These are phyloP conservation scores for Hydropsyche betteni DNA, from an alignment of 2,888 invertebrate genomes.

Conservation along the genomic window DNA sequence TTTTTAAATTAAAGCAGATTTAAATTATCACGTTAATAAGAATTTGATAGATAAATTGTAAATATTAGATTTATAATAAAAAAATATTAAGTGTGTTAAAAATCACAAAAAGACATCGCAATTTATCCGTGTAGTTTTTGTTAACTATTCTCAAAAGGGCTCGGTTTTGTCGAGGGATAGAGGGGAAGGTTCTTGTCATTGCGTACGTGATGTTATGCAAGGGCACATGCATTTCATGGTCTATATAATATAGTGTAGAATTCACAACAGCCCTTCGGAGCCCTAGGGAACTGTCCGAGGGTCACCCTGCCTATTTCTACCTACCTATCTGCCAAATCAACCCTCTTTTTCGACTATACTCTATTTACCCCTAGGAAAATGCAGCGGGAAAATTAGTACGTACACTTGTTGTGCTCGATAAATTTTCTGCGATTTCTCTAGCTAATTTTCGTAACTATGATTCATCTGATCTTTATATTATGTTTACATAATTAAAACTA, in stretches of 20 bases:
- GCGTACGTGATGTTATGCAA: conserved; percentile 38
- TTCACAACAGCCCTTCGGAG: conserved; percentile 32
- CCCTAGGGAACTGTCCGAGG: conserved; percentile 40
- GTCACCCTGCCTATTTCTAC: conserved; percentile 32
- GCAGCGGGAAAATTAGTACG: conserved; percentile 39
- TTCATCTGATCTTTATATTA: too few species aligned
- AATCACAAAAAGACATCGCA: not conserved
- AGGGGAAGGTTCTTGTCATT: conserved; percentile 1
- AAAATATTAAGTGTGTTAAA: not conserved
- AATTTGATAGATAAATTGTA: too few species aligned
- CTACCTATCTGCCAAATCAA: conserved; percentile 41
- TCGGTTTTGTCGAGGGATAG: not conserved
- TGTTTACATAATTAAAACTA: too few species aligned
- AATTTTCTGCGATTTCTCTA: conserved; percentile 14
- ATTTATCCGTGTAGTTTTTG: conserved; percentile 16
- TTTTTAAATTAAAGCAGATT: too few species aligned
- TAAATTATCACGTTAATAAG: too few species aligned
- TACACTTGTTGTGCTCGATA: conserved; percentile 32
- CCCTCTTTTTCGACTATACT: conserved; percentile 39
- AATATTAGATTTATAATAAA: too few species aligned
- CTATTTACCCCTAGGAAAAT: conserved; percentile 31
- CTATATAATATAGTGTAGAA: conserved; percentile 42
- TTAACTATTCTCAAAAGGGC: not conserved
- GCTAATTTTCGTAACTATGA: not conserved
- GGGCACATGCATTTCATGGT: conserved; percentile 41